Conservation (phyloP, 1,140 invertebrate genomes). For the Drosophila ambigua region DNA sequence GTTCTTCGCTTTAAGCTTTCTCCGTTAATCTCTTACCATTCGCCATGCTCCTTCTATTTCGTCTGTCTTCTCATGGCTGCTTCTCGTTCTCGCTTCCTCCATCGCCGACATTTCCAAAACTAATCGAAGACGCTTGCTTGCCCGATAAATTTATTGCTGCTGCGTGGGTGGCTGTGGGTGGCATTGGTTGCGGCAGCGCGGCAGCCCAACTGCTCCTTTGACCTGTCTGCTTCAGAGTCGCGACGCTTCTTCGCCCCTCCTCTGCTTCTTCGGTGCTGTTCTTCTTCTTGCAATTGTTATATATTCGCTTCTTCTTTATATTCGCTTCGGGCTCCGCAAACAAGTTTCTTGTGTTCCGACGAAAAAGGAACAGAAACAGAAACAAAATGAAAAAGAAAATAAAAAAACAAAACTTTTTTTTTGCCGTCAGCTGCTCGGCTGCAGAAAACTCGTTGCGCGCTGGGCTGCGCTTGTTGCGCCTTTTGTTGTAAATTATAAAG, state of each 20-base stretch:
- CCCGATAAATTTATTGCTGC: slow-evolving; percentile 66
- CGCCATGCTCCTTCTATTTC: not conserved
- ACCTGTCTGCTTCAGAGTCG: slow-evolving; percentile 59
- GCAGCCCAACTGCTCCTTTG: slow-evolving; percentile 62
- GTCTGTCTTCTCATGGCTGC: not conserved
- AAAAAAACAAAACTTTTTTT: slow-evolving; percentile 33
- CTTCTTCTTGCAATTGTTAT: slow-evolving; percentile 61
- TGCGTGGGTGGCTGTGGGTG: not conserved
- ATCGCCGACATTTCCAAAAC: slow-evolving; percentile 44
- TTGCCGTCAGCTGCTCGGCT: slow-evolving; percentile 66
- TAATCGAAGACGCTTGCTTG: slow-evolving; percentile 70
- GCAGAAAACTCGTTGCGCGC: slow-evolving; percentile 61
- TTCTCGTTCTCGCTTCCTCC: slow-evolving; percentile 20
- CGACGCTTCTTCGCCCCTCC: not conserved
- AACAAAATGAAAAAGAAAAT: slow-evolving; percentile 36
- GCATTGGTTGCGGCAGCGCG: slow-evolving; percentile 1
- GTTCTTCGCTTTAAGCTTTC: too few species aligned
- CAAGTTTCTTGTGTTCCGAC: slow-evolving; percentile 74
- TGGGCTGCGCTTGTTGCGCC: slow-evolving; percentile 61
- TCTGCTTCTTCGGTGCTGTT: slow-evolving; percentile 12
- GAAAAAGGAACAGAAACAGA: slow-evolving; percentile 17
- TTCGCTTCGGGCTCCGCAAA: slow-evolving; percentile 62
- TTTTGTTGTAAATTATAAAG: slow-evolving; percentile 60
- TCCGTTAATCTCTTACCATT: too few species aligned
- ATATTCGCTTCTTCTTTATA: slow-evolving; percentile 55